Evolutionary conservation across 2,113 vertebrate genomes (phyloP).

Genomic region (Balaeniceps rex): DNA sequence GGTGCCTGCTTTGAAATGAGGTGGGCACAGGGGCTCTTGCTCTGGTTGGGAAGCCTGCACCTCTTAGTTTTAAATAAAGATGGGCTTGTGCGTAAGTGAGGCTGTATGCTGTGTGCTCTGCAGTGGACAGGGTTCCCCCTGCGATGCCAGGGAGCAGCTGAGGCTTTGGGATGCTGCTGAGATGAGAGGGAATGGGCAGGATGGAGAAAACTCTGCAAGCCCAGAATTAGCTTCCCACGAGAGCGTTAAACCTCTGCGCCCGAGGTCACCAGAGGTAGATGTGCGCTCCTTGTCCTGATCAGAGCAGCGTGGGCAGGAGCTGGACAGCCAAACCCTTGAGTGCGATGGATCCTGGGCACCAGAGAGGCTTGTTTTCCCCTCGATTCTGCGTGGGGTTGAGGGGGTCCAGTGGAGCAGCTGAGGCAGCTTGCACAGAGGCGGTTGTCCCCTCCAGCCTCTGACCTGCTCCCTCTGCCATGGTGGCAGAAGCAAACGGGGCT

Average conservation of each 20-base stretch:
- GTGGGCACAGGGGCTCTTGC: background rate
- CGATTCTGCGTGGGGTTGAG: rapidly evolving
- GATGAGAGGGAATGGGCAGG: too few relatives aligned
- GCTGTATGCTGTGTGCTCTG: background rate
- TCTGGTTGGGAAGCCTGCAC: background rate
- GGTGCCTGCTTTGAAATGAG: background rate
- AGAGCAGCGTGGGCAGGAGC: background rate
- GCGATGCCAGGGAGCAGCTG: background rate
- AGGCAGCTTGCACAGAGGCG: background rate
- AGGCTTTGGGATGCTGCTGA: background rate
- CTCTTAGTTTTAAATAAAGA: background rate
- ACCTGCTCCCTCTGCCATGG: rapidly evolving
- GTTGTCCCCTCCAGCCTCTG: background rate
- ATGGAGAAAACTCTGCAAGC: background rate
- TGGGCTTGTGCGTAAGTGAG: background rate
- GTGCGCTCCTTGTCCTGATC: background rate
- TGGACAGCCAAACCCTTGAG: background rate
- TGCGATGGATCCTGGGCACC: background rate
- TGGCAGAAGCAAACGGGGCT: background rate
- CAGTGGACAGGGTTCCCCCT: background rate
- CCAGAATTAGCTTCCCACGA: background rate
- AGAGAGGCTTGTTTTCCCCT: background rate
- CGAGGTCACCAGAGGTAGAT: rapidly evolving
- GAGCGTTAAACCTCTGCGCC: background rate
- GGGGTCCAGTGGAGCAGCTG: background rate